These are phyloP conservation scores for Pangasius mekongensis DNA, from an alignment of 2,797 vertebrate genomes.

Conservation along the genomic window DNA sequence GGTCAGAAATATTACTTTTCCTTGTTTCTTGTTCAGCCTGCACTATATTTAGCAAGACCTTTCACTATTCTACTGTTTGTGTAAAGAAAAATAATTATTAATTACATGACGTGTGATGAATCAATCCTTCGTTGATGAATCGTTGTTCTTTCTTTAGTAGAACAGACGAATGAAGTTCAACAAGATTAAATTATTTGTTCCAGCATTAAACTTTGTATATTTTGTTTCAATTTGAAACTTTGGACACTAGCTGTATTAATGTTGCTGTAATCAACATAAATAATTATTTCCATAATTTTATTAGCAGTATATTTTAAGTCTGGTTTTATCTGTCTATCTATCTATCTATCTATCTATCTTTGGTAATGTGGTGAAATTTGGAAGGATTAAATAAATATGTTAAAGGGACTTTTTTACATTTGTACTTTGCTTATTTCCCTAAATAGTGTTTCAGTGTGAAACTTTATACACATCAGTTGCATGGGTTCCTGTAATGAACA, in stretches of 20 bases:
- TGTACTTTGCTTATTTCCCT: not conserved
- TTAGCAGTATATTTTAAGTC: not conserved
- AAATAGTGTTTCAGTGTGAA: not conserved
- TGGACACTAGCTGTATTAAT: not conserved
- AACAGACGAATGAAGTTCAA: not conserved
- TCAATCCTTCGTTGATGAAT: not conserved
- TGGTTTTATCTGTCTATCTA: not conserved
- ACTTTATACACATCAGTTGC: not conserved
- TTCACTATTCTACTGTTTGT: not conserved
- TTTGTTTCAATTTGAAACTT: not conserved
- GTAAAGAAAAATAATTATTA: not conserved
- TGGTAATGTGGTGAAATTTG: not conserved
- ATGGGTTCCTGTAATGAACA: conserved; percentile 24
- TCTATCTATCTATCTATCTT: not conserved
- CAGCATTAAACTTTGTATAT: not conserved
- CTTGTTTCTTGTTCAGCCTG: not conserved
- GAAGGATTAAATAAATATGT: not conserved
- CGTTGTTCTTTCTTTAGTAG: not conserved
- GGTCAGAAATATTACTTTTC: not conserved
- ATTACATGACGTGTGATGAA: not conserved
- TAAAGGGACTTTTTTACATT: not conserved
- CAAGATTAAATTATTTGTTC: not conserved
- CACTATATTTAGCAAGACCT: not conserved
- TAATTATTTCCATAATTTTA: not conserved
- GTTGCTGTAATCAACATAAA: not conserved